These are phyloP conservation scores for Anorthoa munda DNA, from an alignment of 2,888 invertebrate genomes.

Conservation along the genomic window DNA sequence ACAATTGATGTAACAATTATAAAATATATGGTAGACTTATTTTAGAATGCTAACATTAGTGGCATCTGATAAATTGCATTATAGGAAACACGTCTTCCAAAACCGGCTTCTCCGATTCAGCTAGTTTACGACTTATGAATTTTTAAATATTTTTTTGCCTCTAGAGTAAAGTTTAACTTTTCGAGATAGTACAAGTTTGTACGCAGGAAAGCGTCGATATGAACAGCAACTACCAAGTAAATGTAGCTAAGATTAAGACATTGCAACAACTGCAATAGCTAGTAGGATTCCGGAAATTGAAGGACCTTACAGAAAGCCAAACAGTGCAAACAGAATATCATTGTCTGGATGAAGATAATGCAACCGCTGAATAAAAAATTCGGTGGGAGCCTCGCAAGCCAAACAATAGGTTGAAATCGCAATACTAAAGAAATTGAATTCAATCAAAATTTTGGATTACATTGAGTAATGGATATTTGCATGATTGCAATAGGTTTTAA, in stretches of 20 bases:
- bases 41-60: too few species aligned
- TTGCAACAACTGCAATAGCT: conserved; percentile 1
- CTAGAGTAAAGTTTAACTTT: too few species aligned
- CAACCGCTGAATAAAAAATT: background rate
- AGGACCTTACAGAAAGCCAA: conserved; percentile 8
- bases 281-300: background rate
- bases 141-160: too few species aligned
- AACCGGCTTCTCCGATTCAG: too few species aligned
- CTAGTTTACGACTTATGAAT: too few species aligned
- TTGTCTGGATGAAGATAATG: background rate
- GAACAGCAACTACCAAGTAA: conserved; percentile 8
- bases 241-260: conserved; percentile 4
- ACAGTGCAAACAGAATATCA: background rate
- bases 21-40: too few species aligned
- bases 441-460: conserved; percentile 25
- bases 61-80: too few species aligned
- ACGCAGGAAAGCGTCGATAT: background rate
- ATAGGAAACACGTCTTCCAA: too few species aligned
- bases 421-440: conserved; percentile 3
- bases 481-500: conserved; percentile 24
- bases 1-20: too few species aligned
- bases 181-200: too few species aligned
- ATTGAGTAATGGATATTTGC: conserved; percentile 39
- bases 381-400: background rate
- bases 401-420: conserved; percentile 26